Percentiles rank a stretch among this genome's conserved stretches.
These are phyloP conservation scores for Phalloptychus januarius DNA, from an alignment of 2,797 vertebrate species.

Conservation along the genomic window DNA sequence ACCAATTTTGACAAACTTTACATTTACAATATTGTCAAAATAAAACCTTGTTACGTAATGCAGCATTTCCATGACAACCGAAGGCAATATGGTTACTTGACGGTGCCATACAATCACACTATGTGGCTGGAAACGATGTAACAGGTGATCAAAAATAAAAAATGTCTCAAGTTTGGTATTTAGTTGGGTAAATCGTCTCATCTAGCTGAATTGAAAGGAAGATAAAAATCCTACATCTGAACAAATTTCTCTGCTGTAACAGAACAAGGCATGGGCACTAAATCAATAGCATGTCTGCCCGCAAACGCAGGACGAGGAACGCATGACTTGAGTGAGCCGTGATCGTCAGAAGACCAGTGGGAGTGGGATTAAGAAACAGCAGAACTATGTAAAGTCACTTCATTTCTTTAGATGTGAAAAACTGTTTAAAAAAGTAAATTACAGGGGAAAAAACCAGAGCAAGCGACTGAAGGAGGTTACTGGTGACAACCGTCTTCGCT, in stretches of 20 bases:
- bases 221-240: neutral
- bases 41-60: neutral
- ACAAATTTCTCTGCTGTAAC: neutral
- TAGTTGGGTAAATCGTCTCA: neutral
- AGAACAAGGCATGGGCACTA: neutral
- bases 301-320: neutral
- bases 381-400: neutral
- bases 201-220: neutral
- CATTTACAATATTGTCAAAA: too few relatives aligned
- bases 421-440: conserved; percentile 3
- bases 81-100: neutral
- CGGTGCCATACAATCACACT: neutral
- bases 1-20: too few relatives aligned
- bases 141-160: neutral
- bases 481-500: conserved; percentile 29
- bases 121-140: neutral
- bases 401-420: conserved; percentile 8
- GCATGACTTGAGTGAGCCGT: neutral
- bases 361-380: neutral
- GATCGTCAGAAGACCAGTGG: neutral
- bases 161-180: neutral
- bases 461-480: conserved; percentile 25
- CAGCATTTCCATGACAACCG: neutral
- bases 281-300: neutral
- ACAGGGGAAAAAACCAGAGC: conserved; percentile 20